These are phyloP conservation scores for Thymelicus sylvestris DNA, from an alignment of 2,888 invertebrate genomes.

Conservation along the genomic window DNA sequence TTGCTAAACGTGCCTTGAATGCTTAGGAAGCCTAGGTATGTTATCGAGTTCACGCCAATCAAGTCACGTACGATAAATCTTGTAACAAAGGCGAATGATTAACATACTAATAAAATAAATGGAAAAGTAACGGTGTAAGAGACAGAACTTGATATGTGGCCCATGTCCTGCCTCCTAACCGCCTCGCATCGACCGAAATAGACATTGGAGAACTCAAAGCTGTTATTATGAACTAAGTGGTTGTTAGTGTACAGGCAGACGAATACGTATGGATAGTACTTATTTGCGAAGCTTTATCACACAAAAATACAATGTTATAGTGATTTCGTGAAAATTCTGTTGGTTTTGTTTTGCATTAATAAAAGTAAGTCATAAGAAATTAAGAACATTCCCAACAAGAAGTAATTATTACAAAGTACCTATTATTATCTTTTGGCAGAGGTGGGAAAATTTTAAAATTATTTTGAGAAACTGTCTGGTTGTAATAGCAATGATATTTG, in stretches of 20 bases:
- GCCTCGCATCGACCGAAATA: constrained; percentile 13
- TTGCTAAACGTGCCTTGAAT: constrained; percentile 65
- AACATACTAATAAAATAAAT: constrained; percentile 43
- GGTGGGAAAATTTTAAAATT: too few species aligned
- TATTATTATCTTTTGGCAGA: too few species aligned
- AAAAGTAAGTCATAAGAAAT: too few species aligned
- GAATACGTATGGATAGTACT: too few species aligned
- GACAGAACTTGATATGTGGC: constrained; percentile 26
- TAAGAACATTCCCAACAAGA: too few species aligned
- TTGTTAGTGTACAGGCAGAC: neutral
- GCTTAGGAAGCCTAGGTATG: constrained; percentile 40
- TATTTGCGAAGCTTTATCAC: too few species aligned
- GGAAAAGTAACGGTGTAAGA: constrained; percentile 42
- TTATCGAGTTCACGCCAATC: constrained; percentile 47
- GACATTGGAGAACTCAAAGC: constrained; percentile 3
- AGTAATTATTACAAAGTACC: too few species aligned
- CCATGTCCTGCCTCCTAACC: constrained; percentile 12
- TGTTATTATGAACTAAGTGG: neutral
- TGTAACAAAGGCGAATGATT: constrained; percentile 49
- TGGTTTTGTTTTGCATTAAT: too few species aligned
- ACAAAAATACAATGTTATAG: too few species aligned
- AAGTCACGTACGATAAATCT: constrained; percentile 59
- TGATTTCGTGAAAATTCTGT: too few species aligned
- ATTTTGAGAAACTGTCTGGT: too few species aligned
- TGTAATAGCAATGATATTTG: too few species aligned